These are phyloP conservation scores for Dasyprocta punctata DNA, from an alignment of 2,113 vertebrate species.

Conservation along the genomic window DNA sequence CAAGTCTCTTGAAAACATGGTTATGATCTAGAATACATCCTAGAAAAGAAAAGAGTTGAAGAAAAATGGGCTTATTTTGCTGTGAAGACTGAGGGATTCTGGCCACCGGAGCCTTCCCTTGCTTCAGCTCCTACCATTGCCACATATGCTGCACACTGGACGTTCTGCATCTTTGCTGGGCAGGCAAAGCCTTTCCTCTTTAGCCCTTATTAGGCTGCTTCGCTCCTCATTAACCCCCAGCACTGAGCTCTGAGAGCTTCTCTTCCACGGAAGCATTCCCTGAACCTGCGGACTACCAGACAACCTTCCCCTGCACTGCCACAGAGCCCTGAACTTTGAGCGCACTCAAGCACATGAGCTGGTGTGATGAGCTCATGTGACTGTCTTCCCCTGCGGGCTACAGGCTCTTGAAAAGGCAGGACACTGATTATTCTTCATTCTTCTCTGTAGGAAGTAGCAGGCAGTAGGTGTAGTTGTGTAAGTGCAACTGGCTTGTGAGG, in stretches of 20 bases:
- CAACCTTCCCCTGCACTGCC: rapidly evolving
- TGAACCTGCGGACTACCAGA: background rate
- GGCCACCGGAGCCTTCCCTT: no score
- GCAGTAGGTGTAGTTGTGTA: background rate
- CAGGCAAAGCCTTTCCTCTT: background rate
- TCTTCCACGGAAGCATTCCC: background rate
- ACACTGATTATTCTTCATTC: background rate
- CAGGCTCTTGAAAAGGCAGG: background rate
- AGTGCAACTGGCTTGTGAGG: background rate
- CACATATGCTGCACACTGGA: background rate
- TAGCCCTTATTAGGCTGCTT: background rate
- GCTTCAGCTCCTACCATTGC: no score
- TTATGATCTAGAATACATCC: background rate
- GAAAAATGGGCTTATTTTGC: background rate
- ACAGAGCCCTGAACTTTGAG: background rate
- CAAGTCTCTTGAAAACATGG: background rate
- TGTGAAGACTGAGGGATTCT: background rate
- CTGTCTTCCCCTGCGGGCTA: background rate
- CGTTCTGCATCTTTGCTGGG: background rate
- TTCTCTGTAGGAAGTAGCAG: background rate
- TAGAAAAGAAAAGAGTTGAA: background rate
- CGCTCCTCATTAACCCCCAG: background rate
- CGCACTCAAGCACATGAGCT: background rate
- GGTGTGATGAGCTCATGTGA: background rate
- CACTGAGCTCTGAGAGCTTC: background rate